Conservation (phyloP, 2,888 invertebrate species). For the Fissipunctia ypsillon region DNA sequence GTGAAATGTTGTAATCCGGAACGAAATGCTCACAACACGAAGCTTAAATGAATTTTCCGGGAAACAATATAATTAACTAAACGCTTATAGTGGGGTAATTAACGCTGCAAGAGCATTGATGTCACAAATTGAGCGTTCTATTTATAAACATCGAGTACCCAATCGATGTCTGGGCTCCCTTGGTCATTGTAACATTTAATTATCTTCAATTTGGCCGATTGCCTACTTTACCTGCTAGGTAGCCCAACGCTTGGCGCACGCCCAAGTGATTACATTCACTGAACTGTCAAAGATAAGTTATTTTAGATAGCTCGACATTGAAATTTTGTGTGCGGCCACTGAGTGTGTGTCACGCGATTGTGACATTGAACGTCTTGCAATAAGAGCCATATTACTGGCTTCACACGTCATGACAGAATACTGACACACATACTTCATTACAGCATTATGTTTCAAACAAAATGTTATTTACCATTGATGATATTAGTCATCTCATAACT, state of each 20-base stretch:
- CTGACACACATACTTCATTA: conserved; percentile 42
- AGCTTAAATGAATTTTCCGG: conserved; percentile 18
- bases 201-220: conserved; percentile 88
- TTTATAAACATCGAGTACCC: conserved; percentile 72
- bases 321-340: conserved; percentile 76
- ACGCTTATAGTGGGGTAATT: conserved; percentile 39
- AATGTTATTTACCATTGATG: conserved; percentile 41
- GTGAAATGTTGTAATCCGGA: conserved; percentile 16
- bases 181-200: conserved; percentile 89
- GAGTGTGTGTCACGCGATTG: conserved; percentile 75
- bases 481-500: conserved; percentile 44
- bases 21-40: conserved; percentile 10
- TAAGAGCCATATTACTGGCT: conserved; percentile 65
- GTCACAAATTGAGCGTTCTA: conserved; percentile 70
- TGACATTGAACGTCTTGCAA: conserved; percentile 75
- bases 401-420: conserved; percentile 20
- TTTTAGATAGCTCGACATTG: conserved; percentile 89
- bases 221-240: conserved; percentile 89
- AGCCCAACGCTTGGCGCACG: conserved; percentile 80
- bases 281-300: conserved; percentile 90
- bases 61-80: conserved; percentile 15
- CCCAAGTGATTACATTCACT: conserved; percentile 89
- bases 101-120: conserved; percentile 53
- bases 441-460: conserved; percentile 42
- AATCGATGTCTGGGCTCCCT: conserved; percentile 83